Percentiles rank a stretch among this genome's conserved stretches.
Conservation (phyloP, 2,113 vertebrate species). For the Chaetura pelagica region DNA sequence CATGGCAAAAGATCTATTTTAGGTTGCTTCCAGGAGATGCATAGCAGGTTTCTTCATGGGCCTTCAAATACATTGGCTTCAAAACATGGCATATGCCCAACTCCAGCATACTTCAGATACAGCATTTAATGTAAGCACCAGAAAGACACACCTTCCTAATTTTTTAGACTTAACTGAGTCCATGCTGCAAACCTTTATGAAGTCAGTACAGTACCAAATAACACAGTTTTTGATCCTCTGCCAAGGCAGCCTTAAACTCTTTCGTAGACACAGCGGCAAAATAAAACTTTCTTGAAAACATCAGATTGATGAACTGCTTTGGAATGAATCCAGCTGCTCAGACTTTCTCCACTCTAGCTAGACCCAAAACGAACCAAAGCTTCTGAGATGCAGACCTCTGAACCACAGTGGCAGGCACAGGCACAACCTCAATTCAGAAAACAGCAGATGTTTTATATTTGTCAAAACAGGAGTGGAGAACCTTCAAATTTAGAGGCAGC, state of each 20-base stretch:
- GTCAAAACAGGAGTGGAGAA: background rate
- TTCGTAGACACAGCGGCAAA: constrained; percentile 65
- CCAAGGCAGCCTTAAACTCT: constrained; percentile 63
- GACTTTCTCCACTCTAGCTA: constrained; percentile 58
- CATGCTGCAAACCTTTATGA: constrained; percentile 64
- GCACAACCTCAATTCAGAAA: background rate
- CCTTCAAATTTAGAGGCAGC: background rate
- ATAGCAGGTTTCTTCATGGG: background rate
- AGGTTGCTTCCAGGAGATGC: constrained; percentile 29
- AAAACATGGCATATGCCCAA: constrained; percentile 51
- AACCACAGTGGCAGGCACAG: background rate
- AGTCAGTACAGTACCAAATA: constrained; percentile 57
- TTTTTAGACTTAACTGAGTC: constrained; percentile 66
- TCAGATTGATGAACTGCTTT: constrained; percentile 76
- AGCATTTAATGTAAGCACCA: constrained; percentile 58
- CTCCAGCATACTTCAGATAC: constrained; percentile 28
- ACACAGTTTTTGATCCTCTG: constrained; percentile 72
- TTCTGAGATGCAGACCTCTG: constrained; percentile 31
- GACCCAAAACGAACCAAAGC: constrained; percentile 49
- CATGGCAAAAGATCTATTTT: constrained; percentile 7
- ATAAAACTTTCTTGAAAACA: constrained; percentile 78
- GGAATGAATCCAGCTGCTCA: constrained; percentile 63
- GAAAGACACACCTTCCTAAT: constrained; percentile 64
- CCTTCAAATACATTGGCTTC: constrained; percentile 31
- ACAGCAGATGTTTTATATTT: constrained; percentile 7